Evolutionary conservation across 2,888 invertebrate genomes (phyloP), one percentile per base, ranked within the genome.

Genomic region (Brachycybe producta): DNA sequence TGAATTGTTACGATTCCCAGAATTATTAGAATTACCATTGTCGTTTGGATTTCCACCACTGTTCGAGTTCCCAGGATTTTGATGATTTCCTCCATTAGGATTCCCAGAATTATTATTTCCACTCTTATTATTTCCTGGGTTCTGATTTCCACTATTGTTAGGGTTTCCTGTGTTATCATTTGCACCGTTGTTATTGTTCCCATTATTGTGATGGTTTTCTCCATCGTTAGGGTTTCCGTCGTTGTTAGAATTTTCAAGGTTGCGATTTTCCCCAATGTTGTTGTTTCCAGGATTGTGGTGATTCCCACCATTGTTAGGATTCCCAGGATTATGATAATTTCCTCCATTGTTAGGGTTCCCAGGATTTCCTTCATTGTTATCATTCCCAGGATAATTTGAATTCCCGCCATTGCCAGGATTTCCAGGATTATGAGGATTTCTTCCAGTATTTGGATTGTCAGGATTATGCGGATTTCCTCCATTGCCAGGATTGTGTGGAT

Each of bases 401-500:
- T 35, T 36, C 28, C 39, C 45, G 15, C 23, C 15, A 36, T 50
- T 50, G 8, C 27, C 34, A 15, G 24, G 19, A 38, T 51, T 38
- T 26, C 39, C 51, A 19, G 19, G 24, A 46, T 26, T 28, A 39
- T 34, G 19, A 11, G 24, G 21, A 35, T 36, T 45, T 19, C 44
- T 34, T 19, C 8, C 7, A 38, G 5, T 44, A 30, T 27, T 28
- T 27, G 49, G 32, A 28, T 49, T 49, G 28, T 32, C 42, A 21
- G 19, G 21, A 30, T 32, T 30, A 17, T 28, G 27, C 41, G 49
- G 49, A 49, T 49, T 46, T 42, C 28, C 39, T 26, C 32, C 21
- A 24, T 47, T 43, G 43, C n/a, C n/a, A n/a, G n/a, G n/a, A n/a
- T n/a, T n/a, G n/a, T n/a, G n/a, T 19, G 27, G 26, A 28, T 43